Evolutionary conservation across 2,797 vertebrate genomes (phyloP).

Genomic region (Notolabrus celidotus): DNA sequence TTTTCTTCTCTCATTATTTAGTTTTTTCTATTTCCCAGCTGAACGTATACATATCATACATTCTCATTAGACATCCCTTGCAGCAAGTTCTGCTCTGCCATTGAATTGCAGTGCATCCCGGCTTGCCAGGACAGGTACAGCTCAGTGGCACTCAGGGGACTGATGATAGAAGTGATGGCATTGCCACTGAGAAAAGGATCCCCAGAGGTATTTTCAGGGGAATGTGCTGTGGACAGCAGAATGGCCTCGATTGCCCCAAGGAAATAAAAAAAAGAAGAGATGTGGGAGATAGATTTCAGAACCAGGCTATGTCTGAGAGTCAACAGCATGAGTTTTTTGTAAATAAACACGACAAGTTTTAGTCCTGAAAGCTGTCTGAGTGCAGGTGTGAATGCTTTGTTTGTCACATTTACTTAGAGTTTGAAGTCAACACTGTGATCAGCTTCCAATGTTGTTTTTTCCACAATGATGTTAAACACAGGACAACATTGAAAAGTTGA

Average conservation of each 20-base stretch:
- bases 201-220: conserved; percentile 62
- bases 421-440: too few species aligned
- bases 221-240: conserved; percentile 72
- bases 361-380: not conserved
- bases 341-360: conserved; percentile 17
- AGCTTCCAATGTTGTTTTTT: too few species aligned
- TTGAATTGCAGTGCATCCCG: conserved; percentile 38
- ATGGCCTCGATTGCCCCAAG: conserved; percentile 55
- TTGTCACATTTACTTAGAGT: too few species aligned
- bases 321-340: conserved; percentile 10
- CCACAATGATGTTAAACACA: too few species aligned
- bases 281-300: conserved; percentile 46
- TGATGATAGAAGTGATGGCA: conserved; percentile 62
- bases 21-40: not conserved
- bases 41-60: conserved; percentile 28
- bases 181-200: conserved; percentile 58
- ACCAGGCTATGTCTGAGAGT: conserved; percentile 24
- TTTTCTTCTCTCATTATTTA: not conserved
- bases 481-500: too few species aligned
- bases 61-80: conserved; percentile 27
- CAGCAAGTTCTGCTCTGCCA: conserved; percentile 41
- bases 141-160: conserved; percentile 61
- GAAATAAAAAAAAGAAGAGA: conserved; percentile 38
- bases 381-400: too few species aligned
- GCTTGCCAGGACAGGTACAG: conserved; percentile 50